Evolutionary conservation across 2,113 vertebrate genomes (phyloP).

Genomic region (Mirounga angustirostris): DNA sequence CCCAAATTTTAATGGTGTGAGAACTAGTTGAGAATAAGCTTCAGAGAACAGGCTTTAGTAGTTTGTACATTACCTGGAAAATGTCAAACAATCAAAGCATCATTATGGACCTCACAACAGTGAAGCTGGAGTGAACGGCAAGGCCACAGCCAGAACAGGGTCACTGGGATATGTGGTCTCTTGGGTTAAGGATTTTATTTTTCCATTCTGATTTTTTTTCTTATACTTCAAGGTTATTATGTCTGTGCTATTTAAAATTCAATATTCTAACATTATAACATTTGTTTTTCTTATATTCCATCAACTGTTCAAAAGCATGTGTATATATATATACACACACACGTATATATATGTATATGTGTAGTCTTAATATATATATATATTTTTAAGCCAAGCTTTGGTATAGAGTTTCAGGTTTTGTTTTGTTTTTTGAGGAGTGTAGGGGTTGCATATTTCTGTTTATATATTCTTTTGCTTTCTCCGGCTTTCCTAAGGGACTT

Average conservation of each 20-base stretch:
- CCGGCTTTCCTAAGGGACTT: neutral
- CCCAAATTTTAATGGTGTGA: neutral
- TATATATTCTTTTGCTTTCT: neutral
- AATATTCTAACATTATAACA: neutral
- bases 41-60: neutral
- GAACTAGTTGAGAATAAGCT: neutral
- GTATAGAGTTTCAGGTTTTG: neutral
- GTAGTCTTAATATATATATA: too few species aligned
- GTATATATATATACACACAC: too few species aligned
- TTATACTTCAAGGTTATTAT: neutral
- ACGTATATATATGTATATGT: too few species aligned
- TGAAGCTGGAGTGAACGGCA: neutral
- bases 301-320: neutral
- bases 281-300: neutral
- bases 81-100: neutral
- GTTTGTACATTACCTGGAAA: neutral
- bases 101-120: neutral
- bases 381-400: neutral
- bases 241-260: neutral
- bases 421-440: neutral
- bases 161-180: neutral
- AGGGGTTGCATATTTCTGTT: neutral
- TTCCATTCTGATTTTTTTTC: neutral
- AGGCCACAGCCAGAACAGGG: neutral
- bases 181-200: neutral